A percentile compares a stretch with the other conserved stretches of the same genome.
phyloP scores from a whole-genome alignment of 2,797 vertebrate genomes.

The Menidia menidia region DNA sequence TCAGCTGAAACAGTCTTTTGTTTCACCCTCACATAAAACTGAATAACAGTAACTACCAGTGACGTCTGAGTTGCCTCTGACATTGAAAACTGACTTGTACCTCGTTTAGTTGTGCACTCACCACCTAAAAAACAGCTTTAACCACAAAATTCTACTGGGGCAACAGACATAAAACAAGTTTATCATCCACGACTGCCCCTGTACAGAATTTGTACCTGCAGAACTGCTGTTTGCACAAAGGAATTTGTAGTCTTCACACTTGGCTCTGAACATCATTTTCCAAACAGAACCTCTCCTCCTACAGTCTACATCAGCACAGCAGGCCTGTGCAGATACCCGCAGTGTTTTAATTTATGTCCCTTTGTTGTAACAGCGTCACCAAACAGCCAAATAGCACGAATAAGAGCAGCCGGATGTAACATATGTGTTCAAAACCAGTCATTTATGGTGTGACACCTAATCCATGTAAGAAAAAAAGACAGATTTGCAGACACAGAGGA shows the following conservation, averaged over 20 bases:
- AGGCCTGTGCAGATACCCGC: too few species aligned
- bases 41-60: background rate
- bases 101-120: background rate
- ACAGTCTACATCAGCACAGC: too few species aligned
- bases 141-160: background rate
- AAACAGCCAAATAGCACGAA: too few species aligned
- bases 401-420: too few species aligned
- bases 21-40: conserved; percentile 4
- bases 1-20: background rate
- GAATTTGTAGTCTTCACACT: background rate
- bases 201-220: background rate
- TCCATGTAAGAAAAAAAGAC: too few species aligned
- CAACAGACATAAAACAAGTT: background rate
- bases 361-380: too few species aligned
- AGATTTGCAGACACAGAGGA: too few species aligned
- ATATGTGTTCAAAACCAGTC: too few species aligned
- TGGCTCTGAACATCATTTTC: background rate
- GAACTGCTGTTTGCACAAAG: background rate
- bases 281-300: too few species aligned
- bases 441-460: too few species aligned
- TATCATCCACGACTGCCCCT: background rate
- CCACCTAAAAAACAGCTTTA: background rate
- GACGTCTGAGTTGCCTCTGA: background rate
- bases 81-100: background rate
- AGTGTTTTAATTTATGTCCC: too few species aligned